Percentiles rank a stretch among this genome's conserved stretches.
phyloP scores from a whole-genome alignment of 2,888 invertebrate species.

The Glaucopsyche alexis region DNA sequence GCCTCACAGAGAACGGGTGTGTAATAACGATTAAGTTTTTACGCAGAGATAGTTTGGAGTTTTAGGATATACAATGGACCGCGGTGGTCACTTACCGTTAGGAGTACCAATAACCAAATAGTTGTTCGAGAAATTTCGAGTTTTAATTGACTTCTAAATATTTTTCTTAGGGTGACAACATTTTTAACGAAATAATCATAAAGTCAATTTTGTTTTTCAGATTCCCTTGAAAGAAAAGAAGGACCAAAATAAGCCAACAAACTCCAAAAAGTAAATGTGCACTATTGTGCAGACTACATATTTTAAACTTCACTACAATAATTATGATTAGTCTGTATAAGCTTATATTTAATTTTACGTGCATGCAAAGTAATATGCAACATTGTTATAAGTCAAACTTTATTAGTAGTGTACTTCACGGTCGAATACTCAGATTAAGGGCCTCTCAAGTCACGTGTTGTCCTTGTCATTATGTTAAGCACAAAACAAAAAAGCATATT shows the following conservation, averaged over 20 bases:
- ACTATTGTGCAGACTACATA: not conserved
- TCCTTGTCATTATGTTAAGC: not conserved
- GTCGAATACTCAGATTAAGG: not conserved
- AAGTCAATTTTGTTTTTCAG: conserved; percentile 46
- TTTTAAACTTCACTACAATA: not conserved
- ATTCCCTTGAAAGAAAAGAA: conserved; percentile 57
- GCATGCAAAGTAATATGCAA: conserved; percentile 5
- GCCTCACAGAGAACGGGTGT: not conserved
- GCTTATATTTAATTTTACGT: not conserved
- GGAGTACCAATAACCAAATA: too few species aligned
- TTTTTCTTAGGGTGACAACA: too few species aligned
- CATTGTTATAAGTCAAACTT: not conserved
- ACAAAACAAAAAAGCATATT: not conserved
- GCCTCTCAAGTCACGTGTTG: not conserved
- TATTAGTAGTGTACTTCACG: not conserved
- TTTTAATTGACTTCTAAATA: too few species aligned
- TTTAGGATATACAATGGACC: too few species aligned
- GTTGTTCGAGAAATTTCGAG: too few species aligned
- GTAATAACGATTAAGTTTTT: too few species aligned
- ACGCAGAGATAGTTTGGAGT: too few species aligned
- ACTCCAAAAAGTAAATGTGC: conserved; percentile 50
- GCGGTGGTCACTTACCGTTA: too few species aligned
- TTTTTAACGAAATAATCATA: not conserved
- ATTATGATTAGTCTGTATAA: not conserved
- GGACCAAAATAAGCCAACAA: conserved; percentile 43